Conservation (phyloP, 1,140 invertebrate species). For the Leptopilina clavipes region DNA sequence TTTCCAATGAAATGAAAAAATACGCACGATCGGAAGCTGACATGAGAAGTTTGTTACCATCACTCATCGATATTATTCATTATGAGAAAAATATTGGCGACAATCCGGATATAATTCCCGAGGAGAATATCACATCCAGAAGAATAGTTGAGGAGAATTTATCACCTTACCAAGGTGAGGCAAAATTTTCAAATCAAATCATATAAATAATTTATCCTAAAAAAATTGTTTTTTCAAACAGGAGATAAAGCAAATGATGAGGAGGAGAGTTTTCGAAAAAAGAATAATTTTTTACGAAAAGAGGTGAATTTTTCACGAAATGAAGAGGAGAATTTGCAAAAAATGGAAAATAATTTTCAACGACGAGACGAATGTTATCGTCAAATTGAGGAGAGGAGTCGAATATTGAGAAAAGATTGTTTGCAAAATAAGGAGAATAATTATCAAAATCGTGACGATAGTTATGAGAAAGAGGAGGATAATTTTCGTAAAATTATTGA, state of each 20-base stretch:
- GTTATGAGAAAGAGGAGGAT: not conserved
- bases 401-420: not conserved
- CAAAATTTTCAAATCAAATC: too few relatives aligned
- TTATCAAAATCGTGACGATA: not conserved
- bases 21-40: slow-evolving; percentile 66
- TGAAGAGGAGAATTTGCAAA: too few relatives aligned
- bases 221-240: too few relatives aligned
- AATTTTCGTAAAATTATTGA: not conserved
- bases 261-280: not conserved
- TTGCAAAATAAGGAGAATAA: not conserved
- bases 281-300: not conserved
- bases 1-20: slow-evolving; percentile 50
- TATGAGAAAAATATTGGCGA: slow-evolving; percentile 63
- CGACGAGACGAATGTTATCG: too few relatives aligned
- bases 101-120: slow-evolving; percentile 46
- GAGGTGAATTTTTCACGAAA: not conserved
- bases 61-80: slow-evolving; percentile 45
- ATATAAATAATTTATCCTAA: too few relatives aligned
- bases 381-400: not conserved
- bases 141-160: slow-evolving; percentile 37
- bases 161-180: too few relatives aligned
- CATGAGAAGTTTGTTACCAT: slow-evolving; percentile 49
- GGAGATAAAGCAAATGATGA: not conserved
- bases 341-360: too few relatives aligned
- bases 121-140: too few relatives aligned